Conservation (phyloP, 2,888 invertebrate species). For the Agrenia bidenticulata region DNA sequence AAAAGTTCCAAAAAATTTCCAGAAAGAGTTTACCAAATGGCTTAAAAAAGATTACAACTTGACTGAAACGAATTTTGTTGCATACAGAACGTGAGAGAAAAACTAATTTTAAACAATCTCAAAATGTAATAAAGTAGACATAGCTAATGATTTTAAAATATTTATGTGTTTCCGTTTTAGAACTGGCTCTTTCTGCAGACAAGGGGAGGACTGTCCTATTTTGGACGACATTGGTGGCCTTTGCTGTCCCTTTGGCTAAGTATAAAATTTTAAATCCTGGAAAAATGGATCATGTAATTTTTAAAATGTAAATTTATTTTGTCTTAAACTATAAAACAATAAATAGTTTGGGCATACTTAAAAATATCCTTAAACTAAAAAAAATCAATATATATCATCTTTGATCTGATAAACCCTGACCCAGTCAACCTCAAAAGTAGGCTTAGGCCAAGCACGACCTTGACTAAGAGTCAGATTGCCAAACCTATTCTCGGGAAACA, state of each 20-base stretch:
- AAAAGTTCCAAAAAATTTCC: slow-evolving; percentile 29
- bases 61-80: slow-evolving; percentile 8
- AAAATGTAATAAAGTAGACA: not conserved
- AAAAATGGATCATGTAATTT: not conserved
- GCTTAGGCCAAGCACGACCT: slow-evolving; percentile 39
- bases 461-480: slow-evolving; percentile 36
- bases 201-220: slow-evolving; percentile 13
- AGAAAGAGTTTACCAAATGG: slow-evolving; percentile 34
- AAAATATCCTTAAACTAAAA: not conserved
- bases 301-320: slow-evolving; percentile 8
- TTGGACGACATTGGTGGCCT: slow-evolving; percentile 29
- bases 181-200: slow-evolving; percentile 10
- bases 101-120: not conserved
- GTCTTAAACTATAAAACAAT: not conserved
- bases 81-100: slow-evolving; percentile 24
- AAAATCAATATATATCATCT: not conserved
- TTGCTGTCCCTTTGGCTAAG: slow-evolving; percentile 46
- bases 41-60: slow-evolving; percentile 13
- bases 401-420: slow-evolving; percentile 35
- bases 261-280: not conserved
- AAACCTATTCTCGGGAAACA: slow-evolving; percentile 36
- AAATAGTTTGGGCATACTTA: not conserved
- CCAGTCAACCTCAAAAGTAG: slow-evolving; percentile 46
- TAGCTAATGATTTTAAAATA: no score
- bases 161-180: slow-evolving; percentile 12